Conservation (phyloP, 2,113 vertebrate species). For the Macaca nemestrina region DNA sequence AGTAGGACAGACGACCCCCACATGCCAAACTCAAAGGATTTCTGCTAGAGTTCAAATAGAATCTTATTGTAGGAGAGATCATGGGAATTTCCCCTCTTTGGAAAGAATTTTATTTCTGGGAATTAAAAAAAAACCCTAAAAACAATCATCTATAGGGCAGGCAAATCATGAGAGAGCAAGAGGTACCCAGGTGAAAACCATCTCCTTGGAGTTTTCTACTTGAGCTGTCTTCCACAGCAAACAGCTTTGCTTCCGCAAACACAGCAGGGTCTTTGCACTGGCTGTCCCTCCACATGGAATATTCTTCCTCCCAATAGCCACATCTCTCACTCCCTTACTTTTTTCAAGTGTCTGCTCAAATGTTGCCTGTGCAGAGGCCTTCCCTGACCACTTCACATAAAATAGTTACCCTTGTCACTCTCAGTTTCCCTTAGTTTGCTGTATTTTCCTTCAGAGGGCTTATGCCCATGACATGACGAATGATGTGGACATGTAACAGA, state of each 20-base stretch:
- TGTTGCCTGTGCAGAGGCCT: background rate
- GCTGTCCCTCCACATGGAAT: background rate
- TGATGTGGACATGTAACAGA: background rate
- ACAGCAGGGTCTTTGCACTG: background rate
- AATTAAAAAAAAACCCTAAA: background rate
- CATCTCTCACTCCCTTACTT: background rate
- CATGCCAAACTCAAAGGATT: background rate
- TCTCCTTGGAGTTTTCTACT: background rate
- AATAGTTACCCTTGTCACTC: background rate
- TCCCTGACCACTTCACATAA: too few relatives aligned
- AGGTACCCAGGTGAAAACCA: background rate
- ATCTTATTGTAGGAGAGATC: background rate
- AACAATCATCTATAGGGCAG: background rate
- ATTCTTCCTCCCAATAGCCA: too few relatives aligned
- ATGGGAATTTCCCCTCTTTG: background rate
- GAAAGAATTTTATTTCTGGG: background rate
- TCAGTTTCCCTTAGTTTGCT: too few relatives aligned
- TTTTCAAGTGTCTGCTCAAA: background rate
- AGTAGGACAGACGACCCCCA: background rate
- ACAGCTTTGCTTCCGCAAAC: background rate
- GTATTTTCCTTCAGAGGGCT: background rate
- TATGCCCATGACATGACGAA: background rate
- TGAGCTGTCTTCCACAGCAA: background rate
- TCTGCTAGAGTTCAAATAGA: background rate
- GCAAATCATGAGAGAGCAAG: background rate